These are phyloP conservation scores for Pheosia tremula DNA, from an alignment of 2,888 invertebrate species.

Conservation along the genomic window DNA sequence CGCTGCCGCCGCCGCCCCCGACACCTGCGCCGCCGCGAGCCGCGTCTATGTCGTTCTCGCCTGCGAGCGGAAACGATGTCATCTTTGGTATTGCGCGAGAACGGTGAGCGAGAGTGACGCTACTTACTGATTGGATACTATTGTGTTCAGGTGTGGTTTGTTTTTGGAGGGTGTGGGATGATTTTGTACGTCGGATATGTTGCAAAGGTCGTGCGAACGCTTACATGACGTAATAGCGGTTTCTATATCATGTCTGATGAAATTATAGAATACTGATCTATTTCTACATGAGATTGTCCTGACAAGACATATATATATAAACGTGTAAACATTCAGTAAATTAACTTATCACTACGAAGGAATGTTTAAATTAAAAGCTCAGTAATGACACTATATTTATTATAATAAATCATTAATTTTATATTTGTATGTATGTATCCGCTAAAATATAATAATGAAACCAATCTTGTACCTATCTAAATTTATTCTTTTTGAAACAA, in stretches of 20 bases:
- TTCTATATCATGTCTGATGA: no score
- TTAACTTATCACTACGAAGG: not conserved
- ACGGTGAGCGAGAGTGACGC: not conserved
- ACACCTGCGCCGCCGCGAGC: slow-evolving; percentile 45
- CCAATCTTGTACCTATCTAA: not conserved
- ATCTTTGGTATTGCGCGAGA: slow-evolving; percentile 20
- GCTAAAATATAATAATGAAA: not conserved
- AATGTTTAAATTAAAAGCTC: not conserved
- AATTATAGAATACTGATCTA: no score
- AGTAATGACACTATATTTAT: not conserved
- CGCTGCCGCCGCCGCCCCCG: slow-evolving; percentile 28
- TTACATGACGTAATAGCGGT: no score
- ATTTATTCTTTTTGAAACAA: not conserved
- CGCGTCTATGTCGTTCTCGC: slow-evolving; percentile 76
- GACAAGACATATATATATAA: no score
- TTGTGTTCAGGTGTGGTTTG: not conserved
- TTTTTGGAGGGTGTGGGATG: not conserved
- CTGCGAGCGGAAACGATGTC: slow-evolving; percentile 43
- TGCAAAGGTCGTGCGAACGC: no score
- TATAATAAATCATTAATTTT: not conserved
- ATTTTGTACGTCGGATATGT: no score
- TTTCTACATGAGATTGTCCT: no score
- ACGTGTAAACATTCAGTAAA: no score
- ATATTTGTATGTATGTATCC: slow-evolving; percentile 6
- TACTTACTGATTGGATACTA: slow-evolving; percentile 5